Evolutionary conservation across 2,113 vertebrate genomes (phyloP).

Genomic region (Semnopithecus entellus): DNA sequence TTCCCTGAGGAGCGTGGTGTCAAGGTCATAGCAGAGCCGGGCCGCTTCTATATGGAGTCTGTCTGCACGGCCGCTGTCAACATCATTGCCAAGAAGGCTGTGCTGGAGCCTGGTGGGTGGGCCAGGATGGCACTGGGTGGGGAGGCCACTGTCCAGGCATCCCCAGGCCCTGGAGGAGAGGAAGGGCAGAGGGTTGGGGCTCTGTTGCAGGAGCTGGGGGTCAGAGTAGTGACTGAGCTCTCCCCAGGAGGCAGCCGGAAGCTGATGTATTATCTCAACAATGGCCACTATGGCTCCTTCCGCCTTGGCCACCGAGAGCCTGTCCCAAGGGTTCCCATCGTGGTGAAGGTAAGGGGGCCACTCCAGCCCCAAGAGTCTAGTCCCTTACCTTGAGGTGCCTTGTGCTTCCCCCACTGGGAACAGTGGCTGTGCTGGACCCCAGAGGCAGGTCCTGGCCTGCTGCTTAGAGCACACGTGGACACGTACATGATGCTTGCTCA

Average conservation of each 20-base stretch:
- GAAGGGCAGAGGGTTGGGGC: background rate
- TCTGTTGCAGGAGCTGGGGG: background rate
- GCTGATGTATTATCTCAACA: background rate
- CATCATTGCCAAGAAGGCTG: slow-evolving; percentile 53
- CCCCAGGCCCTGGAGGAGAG: background rate
- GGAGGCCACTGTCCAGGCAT: background rate
- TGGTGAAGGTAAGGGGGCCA: background rate
- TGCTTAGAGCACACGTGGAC: too few relatives aligned
- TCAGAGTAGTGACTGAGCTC: background rate
- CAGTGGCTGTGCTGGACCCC: too few relatives aligned
- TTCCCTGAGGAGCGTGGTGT: slow-evolving; percentile 34
- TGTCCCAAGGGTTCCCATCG: background rate
- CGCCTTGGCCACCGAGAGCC: background rate
- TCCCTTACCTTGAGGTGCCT: too few relatives aligned
- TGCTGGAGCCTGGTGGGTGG: background rate
- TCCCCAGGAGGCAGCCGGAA: background rate
- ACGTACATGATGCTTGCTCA: too few relatives aligned
- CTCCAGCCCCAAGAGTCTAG: background rate
- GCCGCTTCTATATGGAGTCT: slow-evolving; percentile 16
- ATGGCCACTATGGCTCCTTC: background rate
- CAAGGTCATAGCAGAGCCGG: background rate
- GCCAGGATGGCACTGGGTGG: background rate
- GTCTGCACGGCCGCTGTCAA: slow-evolving; percentile 26
- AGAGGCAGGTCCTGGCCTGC: too few relatives aligned
- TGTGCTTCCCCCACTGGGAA: too few relatives aligned